Evolutionary conservation across 1,140 invertebrate genomes (phyloP), one percentile per base, ranked within the genome.

Genomic region (Leptopilina boulardi): DNA sequence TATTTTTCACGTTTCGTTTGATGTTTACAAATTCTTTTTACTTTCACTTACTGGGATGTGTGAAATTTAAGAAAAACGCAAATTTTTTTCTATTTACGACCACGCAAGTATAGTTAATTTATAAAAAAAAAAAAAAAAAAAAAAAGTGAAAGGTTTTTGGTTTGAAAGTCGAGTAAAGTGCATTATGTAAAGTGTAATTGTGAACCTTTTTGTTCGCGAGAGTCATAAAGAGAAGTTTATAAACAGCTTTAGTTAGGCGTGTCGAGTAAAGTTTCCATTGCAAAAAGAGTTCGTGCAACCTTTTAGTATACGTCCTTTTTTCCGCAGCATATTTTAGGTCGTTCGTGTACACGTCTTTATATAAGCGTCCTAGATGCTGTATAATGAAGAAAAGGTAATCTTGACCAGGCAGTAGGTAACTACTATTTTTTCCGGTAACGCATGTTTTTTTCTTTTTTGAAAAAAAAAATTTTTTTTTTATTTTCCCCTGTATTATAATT

Each of bases 181-280:
- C 19, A 59, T 11, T 23, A 59, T 59, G 19, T 59, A 59, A 26
- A 21, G 21, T 23, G 23, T 26, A 59, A 59, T 59, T 59, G 23
- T 59, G 10, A 59, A 59, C 21, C 2, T 23, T 59, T 1, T 19
- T 59, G 54, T 26, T 59, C 54, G 19, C 19, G 18, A 11, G 6
- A 59, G 54, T 59, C 54, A 26, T 26, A 59, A 59, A 59, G 21
- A 8, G 23, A 59, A 59, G 54, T 59, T 59, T 59, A 59, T 59
- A 59, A 59, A 59, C 54, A 56, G 54, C 54, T 59, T 59, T 23
- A 59, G 54, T 59, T 59, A 15, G 8, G 21, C 54, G 21, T 59
- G 21, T 26, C 23, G 4, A 23, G 21, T 59, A 59, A 59, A 59
- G 54, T 59, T 59, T 26, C 54, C 19, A 19, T 6, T 19, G 19